Conservation (phyloP, 2,113 vertebrate genomes). For the Pteropus alecto region DNA sequence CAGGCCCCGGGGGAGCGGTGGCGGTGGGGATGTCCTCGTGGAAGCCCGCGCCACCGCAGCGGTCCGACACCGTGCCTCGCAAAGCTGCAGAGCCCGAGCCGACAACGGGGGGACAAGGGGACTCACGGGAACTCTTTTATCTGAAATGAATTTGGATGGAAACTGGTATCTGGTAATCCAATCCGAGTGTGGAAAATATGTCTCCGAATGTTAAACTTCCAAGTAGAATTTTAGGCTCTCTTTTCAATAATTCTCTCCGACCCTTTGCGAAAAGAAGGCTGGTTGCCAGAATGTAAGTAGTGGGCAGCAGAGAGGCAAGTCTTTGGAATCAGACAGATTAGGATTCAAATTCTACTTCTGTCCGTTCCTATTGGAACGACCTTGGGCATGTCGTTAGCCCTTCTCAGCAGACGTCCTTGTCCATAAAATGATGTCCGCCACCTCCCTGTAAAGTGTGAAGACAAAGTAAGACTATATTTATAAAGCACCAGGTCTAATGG, state of each 20-base stretch:
- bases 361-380: not conserved
- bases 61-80: accelerated
- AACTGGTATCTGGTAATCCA: not conserved
- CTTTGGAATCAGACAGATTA: not conserved
- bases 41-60: accelerated
- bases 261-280: not conserved
- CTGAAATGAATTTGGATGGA: not conserved
- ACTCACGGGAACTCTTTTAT: not conserved
- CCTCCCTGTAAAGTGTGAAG: not conserved
- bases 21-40: accelerated
- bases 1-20: accelerated
- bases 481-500: not conserved
- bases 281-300: not conserved
- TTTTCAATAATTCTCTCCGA: not conserved
- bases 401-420: not conserved
- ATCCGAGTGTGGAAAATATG: not conserved
- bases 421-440: not conserved
- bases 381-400: not conserved
- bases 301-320: not conserved
- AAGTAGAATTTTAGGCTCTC: not conserved
- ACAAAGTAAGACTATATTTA: not conserved
- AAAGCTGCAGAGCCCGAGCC: not conserved
- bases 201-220: not conserved
- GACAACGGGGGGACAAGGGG: not conserved
- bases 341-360: not conserved